A percentile compares a stretch with the other conserved stretches of the same genome.
Conservation (phyloP, 2,888 invertebrate genomes). For the Epirrhoe alternata region DNA sequence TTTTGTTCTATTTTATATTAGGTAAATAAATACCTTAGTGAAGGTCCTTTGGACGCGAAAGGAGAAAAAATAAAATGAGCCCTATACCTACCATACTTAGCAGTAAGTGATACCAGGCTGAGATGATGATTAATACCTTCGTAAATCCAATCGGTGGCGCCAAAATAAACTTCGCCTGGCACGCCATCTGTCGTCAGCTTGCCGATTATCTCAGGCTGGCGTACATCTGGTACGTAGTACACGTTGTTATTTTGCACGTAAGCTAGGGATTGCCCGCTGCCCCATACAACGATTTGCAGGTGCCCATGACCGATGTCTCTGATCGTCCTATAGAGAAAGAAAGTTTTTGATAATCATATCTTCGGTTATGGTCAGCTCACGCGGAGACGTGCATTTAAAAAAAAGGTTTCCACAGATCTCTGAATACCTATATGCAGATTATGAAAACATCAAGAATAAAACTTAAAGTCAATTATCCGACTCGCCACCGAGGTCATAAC, state of each 20-base stretch:
- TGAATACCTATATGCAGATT: too few relatives aligned
- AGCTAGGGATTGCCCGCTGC: slow-evolving; percentile 68
- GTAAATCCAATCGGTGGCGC: slow-evolving; percentile 96
- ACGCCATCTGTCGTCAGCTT: slow-evolving; percentile 87
- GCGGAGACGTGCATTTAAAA: too few relatives aligned
- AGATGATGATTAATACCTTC: slow-evolving; percentile 85
- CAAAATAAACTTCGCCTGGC: slow-evolving; percentile 89
- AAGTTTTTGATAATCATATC: background rate
- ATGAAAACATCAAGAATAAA: too few relatives aligned
- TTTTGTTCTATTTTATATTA: too few relatives aligned
- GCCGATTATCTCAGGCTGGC: slow-evolving; percentile 59
- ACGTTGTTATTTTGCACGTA: slow-evolving; percentile 90
- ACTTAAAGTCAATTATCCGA: too few relatives aligned
- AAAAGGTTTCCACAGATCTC: too few relatives aligned
- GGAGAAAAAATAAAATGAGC: too few relatives aligned
- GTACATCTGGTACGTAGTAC: slow-evolving; percentile 81
- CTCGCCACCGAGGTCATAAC: too few relatives aligned
- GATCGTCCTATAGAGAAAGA: slow-evolving; percentile 60
- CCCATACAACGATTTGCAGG: slow-evolving; percentile 87
- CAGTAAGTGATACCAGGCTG: background rate
- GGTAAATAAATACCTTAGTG: too few relatives aligned
- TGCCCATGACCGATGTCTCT: slow-evolving; percentile 79
- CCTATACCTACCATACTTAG: too few relatives aligned
- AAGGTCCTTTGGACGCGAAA: too few relatives aligned
- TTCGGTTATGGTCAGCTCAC: too few relatives aligned